Conservation (phyloP, 2,888 invertebrate genomes). For the Ochropacha duplaris region DNA sequence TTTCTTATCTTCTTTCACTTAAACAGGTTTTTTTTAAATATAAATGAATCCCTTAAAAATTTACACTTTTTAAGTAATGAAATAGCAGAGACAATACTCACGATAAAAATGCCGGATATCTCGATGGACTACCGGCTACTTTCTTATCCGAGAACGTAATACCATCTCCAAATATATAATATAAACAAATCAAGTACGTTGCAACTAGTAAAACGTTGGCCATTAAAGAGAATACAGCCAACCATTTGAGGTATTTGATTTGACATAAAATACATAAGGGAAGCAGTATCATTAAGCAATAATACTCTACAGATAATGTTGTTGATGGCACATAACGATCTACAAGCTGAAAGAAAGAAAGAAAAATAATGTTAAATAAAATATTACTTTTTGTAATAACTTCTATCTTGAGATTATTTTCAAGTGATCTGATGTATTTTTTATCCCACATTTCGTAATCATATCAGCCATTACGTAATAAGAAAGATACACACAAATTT, state of each 20-base stretch:
- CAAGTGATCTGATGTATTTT: too few relatives aligned
- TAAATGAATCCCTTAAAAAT: not conserved
- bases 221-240: constrained; percentile 94
- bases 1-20: too few relatives aligned
- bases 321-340: constrained; percentile 62
- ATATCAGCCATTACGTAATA: too few relatives aligned
- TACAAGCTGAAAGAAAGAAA: constrained; percentile 66
- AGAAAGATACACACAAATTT: too few relatives aligned
- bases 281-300: constrained; percentile 64
- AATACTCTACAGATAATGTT: constrained; percentile 65
- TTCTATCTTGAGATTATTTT: too few relatives aligned
- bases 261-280: constrained; percentile 69
- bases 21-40: too few relatives aligned
- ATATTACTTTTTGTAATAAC: not conserved
- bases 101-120: constrained; percentile 93
- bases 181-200: constrained; percentile 92
- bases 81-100: too few relatives aligned
- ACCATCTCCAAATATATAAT: constrained; percentile 87
- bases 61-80: not conserved
- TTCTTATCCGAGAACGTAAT: constrained; percentile 75
- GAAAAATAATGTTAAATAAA: constrained; percentile 7
- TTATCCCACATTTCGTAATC: too few relatives aligned
- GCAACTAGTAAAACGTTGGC: constrained; percentile 92
- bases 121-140: constrained; percentile 78
- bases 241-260: constrained; percentile 89